phyloP scores from a whole-genome alignment of 2,888 invertebrate genomes.

The Cheilosia urbana region DNA sequence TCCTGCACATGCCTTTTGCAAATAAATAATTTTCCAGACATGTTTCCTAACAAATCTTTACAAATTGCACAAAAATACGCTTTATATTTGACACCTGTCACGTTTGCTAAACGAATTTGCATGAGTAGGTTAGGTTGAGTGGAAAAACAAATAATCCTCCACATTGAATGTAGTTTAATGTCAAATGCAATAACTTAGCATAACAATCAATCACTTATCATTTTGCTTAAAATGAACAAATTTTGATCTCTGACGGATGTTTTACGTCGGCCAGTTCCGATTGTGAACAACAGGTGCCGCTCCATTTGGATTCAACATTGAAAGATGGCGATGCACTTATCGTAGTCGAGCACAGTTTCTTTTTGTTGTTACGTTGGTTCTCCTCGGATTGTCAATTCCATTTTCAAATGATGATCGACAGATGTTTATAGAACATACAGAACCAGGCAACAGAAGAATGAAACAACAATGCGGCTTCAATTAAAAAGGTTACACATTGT shows the following conservation, averaged over 20 bases:
- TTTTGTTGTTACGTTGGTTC: conserved; percentile 10
- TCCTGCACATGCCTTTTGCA: conserved; percentile 17
- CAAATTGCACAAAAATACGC: conserved; percentile 12
- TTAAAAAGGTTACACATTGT: conserved; percentile 67
- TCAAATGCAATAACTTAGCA: conserved; percentile 50
- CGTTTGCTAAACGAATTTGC: conserved; percentile 50
- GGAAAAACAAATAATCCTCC: neutral
- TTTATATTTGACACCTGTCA: conserved; percentile 55
- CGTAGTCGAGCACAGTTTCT: neutral
- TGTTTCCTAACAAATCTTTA: conserved; percentile 32
- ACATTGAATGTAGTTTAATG: conserved; percentile 25
- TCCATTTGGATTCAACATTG: conserved; percentile 4
- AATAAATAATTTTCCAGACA: conserved; percentile 23
- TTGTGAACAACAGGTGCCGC: conserved; percentile 64
- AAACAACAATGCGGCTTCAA: conserved; percentile 52
- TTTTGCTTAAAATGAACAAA: neutral
- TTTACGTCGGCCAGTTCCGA: conserved; percentile 16
- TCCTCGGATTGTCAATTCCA: conserved; percentile 52
- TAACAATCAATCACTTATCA: conserved; percentile 50
- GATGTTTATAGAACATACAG: conserved; percentile 65
- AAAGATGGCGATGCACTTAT: neutral
- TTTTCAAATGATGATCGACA: conserved; percentile 71
- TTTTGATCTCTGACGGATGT: conserved; percentile 46
- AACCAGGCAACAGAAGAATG: conserved; percentile 16
- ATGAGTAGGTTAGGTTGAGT: neutral